phyloP scores from a whole-genome alignment of 2,888 invertebrate genomes.

The Hirtodrosophila cameraria region DNA sequence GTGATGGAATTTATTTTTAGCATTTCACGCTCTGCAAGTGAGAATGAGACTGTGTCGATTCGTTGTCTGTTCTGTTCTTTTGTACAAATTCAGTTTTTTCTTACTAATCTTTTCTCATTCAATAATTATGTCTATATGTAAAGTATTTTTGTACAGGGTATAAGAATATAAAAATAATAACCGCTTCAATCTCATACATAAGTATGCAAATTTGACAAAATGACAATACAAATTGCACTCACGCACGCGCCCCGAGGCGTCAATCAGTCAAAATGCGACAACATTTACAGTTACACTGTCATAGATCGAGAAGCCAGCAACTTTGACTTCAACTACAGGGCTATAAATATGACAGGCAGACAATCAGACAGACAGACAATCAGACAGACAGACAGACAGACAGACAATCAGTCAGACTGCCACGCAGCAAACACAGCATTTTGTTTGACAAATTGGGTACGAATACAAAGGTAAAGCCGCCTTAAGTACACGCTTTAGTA shows the following conservation, averaged over 20 bases:
- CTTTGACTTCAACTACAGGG: constrained; percentile 7
- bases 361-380: constrained; percentile 17
- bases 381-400: constrained; percentile 31
- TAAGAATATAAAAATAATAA: constrained; percentile 17
- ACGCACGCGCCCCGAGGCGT: constrained; percentile 49
- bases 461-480: constrained; percentile 43
- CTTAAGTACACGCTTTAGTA: constrained; percentile 47
- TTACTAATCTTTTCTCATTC: no score
- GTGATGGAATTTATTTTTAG: no score
- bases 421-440: constrained; percentile 13
- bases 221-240: constrained; percentile 50
- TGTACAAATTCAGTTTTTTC: no score
- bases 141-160: constrained; percentile 5
- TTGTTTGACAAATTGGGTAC: constrained; percentile 52
- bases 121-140: no score
- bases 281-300: constrained; percentile 42
- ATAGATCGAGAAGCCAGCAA: constrained; percentile 36
- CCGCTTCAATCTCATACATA: constrained; percentile 1
- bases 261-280: constrained; percentile 64
- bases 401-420: constrained; percentile 1
- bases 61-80: no score
- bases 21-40: no score
- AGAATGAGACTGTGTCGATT: no score
- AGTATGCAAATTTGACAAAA: constrained; percentile 54
- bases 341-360: constrained; percentile 40